Evolutionary conservation across 2,113 vertebrate species (phyloP).

Genomic region (Toxotes chatareus): DNA sequence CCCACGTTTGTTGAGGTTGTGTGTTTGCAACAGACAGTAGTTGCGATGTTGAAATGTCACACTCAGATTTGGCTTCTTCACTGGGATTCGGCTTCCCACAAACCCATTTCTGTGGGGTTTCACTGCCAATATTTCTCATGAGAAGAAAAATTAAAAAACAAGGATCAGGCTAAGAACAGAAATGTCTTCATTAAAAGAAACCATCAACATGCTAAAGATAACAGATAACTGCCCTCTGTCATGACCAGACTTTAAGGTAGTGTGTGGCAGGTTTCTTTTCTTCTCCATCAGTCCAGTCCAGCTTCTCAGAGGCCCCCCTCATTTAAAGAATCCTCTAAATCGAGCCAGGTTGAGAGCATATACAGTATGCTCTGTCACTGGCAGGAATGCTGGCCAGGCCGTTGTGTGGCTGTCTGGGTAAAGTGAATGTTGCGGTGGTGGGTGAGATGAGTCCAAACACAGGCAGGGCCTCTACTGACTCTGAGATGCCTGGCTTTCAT

Average conservation of each 20-base stretch:
- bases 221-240: background rate
- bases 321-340: constrained; percentile 53
- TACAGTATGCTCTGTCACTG: constrained; percentile 41
- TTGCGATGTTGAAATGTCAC: constrained; percentile 41
- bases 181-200: constrained; percentile 21
- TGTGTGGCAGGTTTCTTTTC: constrained; percentile 13
- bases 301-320: constrained; percentile 12
- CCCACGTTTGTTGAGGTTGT: constrained; percentile 29
- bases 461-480: constrained; percentile 63
- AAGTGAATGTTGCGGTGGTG: constrained; percentile 58
- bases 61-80: constrained; percentile 2
- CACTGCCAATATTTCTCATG: constrained; percentile 17
- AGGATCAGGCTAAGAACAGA: background rate
- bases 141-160: background rate
- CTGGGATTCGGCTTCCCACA: constrained; percentile 10
- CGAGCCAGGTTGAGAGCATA: constrained; percentile 43
- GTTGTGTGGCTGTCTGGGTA: constrained; percentile 60
- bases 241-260: background rate
- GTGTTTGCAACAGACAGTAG: constrained; percentile 35
- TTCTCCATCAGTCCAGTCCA: constrained; percentile 7
- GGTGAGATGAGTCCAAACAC: constrained; percentile 76
- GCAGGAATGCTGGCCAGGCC: constrained; percentile 56
- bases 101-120: background rate
- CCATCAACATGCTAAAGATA: background rate
- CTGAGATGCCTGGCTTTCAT: constrained; percentile 76